These are phyloP conservation scores for Polypedilum vanderplanki DNA, from an alignment of 1,140 invertebrate species.

Conservation along the genomic window DNA sequence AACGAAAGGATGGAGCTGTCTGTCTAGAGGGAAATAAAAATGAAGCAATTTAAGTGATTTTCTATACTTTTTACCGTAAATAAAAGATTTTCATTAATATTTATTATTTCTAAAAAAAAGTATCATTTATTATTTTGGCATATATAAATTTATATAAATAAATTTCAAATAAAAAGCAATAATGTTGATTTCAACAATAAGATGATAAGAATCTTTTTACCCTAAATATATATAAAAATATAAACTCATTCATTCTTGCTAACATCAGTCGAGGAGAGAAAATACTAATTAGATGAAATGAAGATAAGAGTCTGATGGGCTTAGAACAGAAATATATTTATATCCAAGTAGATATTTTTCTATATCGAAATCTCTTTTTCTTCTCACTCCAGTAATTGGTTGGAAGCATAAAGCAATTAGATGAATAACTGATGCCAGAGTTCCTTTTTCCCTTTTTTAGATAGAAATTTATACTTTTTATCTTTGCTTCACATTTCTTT, in stretches of 20 bases:
- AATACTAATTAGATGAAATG: conserved; percentile 25
- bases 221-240: too few species aligned
- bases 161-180: too few species aligned
- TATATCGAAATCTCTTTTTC: not conserved
- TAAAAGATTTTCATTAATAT: too few species aligned
- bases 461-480: not conserved
- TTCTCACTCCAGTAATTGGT: not conserved
- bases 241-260: too few species aligned
- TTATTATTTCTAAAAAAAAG: too few species aligned
- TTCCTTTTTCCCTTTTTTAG: not conserved
- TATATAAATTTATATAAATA: too few species aligned
- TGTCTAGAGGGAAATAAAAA: not conserved
- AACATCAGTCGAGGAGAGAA: not conserved
- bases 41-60: conserved; percentile 13
- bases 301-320: conserved; percentile 16
- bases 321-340: not conserved
- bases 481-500: not conserved
- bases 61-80: not conserved
- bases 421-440: not conserved
- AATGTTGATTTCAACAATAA: too few species aligned
- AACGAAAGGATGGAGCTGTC: not conserved
- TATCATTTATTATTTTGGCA: too few species aligned
- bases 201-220: too few species aligned
- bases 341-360: too few species aligned
- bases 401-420: conserved; percentile 11